Evolutionary conservation across 2,797 vertebrate genomes (phyloP).

Genomic region (Ptychobarbus kaznakovi): DNA sequence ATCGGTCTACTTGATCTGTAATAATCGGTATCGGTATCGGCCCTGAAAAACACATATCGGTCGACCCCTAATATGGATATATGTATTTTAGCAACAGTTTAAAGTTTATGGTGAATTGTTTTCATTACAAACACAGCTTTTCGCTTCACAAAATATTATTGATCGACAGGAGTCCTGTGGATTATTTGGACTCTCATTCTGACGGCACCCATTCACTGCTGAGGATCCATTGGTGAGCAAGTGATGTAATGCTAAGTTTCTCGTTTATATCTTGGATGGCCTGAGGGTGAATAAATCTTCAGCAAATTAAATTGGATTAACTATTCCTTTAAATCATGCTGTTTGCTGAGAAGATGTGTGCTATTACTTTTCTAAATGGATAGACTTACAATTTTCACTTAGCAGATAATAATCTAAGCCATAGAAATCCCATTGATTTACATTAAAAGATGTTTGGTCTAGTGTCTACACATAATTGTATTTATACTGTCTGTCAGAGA

Average conservation of each 20-base stretch:
- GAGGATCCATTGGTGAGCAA: not conserved
- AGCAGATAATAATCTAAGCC: not conserved
- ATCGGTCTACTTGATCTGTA: no score
- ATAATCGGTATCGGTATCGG: no score
- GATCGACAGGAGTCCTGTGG: not conserved
- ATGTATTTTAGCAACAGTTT: not conserved
- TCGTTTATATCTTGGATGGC: not conserved
- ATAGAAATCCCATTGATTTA: not conserved
- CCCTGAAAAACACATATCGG: no score
- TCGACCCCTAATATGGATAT: not conserved
- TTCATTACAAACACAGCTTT: not conserved
- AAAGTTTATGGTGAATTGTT: not conserved
- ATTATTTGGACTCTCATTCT: not conserved
- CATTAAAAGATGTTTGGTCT: not conserved
- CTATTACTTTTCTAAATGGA: not conserved
- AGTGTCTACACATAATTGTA: not conserved
- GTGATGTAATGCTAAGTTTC: not conserved
- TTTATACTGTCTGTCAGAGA: not conserved
- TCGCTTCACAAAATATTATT: not conserved
- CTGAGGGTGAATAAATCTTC: not conserved
- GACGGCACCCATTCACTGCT: not conserved
- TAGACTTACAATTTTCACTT: not conserved
- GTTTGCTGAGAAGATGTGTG: not conserved
- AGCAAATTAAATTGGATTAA: not conserved
- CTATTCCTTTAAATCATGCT: not conserved